Evolutionary conservation across 2,888 invertebrate species (phyloP), one percentile per base, ranked within the genome.

Genomic region (Dendrolimus pini): DNA sequence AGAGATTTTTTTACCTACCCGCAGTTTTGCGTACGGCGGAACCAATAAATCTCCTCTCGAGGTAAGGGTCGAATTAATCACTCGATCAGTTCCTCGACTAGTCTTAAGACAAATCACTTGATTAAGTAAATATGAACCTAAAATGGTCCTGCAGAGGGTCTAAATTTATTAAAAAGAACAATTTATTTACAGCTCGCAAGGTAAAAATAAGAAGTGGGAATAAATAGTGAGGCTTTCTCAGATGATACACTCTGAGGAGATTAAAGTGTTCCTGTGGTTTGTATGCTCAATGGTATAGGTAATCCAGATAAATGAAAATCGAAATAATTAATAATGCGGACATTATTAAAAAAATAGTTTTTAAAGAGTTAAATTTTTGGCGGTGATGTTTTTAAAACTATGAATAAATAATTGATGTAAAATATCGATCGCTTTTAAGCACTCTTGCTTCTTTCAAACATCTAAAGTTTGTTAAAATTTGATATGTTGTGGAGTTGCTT

Each of bases 31-130:
- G 89, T 89, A 86, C 89, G 78, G 85, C 81, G 85, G 82, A 86
- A 88, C 89, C 88, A 86, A 90, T 90, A 90, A 90, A 90, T 91
- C 88, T 90, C 82, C 75, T 83, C 82, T 83, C 78, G 82, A 87
- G 85, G 89, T 86, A 86, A 89, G 89, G 89, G 89, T 82, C 85
- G 89, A 88, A 89, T 89, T 89, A 88, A 89, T 89, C 89, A 85
- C 78, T 77, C 72, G 85, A 89, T 83, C 78, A 74, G 83, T 89
- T 79, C 75, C 62, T 63, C 79, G 74, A 90, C 82, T 70, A 71
- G 80, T 89, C 83, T 70, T 64, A 64, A 75, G 77, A 88, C 75
- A 67, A 62, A 65, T 67, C 60, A 57, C 60, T 59, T 55, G 60
- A 61, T 55, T 70, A 70, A 62, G 67, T 70, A 65, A 83, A 77